phyloP scores from a whole-genome alignment of 2,888 invertebrate species.

The Chloromyia formosa region DNA sequence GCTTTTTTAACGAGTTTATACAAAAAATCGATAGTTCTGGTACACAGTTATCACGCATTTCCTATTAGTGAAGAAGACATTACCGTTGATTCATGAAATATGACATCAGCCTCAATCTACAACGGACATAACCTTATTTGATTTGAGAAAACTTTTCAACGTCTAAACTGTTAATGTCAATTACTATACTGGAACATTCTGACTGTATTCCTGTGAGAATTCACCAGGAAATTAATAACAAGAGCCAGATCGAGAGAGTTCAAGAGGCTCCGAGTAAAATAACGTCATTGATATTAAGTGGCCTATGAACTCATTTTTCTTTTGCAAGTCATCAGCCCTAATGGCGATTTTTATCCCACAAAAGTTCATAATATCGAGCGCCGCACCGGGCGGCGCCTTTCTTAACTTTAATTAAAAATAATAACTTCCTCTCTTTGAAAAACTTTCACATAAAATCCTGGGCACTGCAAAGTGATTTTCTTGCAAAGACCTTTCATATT shows the following conservation, averaged over 20 bases:
- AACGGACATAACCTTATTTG: too few relatives aligned
- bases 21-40: too few relatives aligned
- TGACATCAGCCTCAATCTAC: too few relatives aligned
- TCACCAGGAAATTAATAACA: neutral
- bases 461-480: neutral
- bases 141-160: too few relatives aligned
- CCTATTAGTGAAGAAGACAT: too few relatives aligned
- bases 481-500: neutral
- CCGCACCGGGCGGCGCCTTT: neutral
- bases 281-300: neutral
- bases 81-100: too few relatives aligned
- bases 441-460: neutral
- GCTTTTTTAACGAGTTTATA: too few relatives aligned
- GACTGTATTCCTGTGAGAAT: too few relatives aligned
- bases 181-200: too few relatives aligned
- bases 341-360: neutral
- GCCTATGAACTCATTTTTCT: neutral
- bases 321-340: neutral
- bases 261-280: neutral
- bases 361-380: neutral
- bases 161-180: too few relatives aligned
- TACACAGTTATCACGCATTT: too few relatives aligned
- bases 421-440: neutral
- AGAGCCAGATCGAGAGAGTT: neutral
- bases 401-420: conserved; percentile 7